phyloP scores from a whole-genome alignment of 1,140 invertebrate genomes.

The Drosophila saltans region DNA sequence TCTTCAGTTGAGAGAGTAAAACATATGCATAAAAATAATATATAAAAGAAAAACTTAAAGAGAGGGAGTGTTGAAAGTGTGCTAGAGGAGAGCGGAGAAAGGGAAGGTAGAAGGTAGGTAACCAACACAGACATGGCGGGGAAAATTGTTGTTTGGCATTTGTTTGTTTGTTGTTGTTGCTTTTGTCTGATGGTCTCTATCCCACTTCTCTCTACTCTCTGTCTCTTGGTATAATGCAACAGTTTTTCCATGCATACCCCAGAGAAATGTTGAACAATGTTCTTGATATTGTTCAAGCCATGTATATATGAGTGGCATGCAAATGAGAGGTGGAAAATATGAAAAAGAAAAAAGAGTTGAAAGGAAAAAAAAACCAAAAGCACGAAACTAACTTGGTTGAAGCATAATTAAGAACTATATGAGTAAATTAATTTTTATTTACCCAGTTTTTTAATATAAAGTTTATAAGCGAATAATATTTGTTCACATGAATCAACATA shows the following conservation, averaged over 20 bases:
- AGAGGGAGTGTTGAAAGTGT: neutral
- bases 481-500: too few species aligned
- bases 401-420: conserved; percentile 5
- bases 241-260: conserved; percentile 8
- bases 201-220: neutral
- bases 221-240: neutral
- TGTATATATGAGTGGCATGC: conserved; percentile 2
- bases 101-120: neutral
- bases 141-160: conserved; percentile 5
- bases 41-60: conserved; percentile 14
- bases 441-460: too few species aligned
- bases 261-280: conserved; percentile 10
- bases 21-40: conserved; percentile 14
- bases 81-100: neutral
- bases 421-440: neutral
- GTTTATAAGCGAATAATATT: too few species aligned
- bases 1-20: conserved; percentile 2
- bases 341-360: neutral
- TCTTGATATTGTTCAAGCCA: conserved; percentile 13
- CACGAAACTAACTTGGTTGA: conserved; percentile 4
- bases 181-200: neutral
- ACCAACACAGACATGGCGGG: neutral
- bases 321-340: conserved; percentile 10
- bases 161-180: conserved; percentile 5
- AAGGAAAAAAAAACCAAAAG: neutral